phyloP scores from a whole-genome alignment of 2,888 invertebrate species.

The Drosophila niveifrons region DNA sequence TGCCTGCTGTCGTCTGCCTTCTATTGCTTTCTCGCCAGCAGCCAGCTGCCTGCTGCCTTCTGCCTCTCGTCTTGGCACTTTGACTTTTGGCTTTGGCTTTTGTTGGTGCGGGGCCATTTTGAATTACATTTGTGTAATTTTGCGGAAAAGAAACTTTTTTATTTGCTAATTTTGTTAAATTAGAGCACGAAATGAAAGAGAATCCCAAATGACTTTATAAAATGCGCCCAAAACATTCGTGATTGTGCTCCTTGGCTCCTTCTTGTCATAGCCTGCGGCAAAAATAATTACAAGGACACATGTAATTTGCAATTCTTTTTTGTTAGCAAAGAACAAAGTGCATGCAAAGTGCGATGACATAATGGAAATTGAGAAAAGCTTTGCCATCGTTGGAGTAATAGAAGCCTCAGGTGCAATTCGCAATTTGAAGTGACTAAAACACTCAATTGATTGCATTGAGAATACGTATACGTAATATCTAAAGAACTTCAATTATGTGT shows the following conservation, averaged over 20 bases:
- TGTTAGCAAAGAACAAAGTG: slow-evolving; percentile 7
- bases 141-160: slow-evolving; percentile 78
- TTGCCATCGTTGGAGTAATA: not conserved
- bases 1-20: slow-evolving; percentile 23
- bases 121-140: slow-evolving; percentile 81
- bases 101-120: slow-evolving; percentile 43
- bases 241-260: slow-evolving; percentile 15
- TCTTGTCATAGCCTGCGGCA: slow-evolving; percentile 40
- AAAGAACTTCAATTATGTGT: not conserved
- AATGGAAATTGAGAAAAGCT: slow-evolving; percentile 21
- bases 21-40: no score
- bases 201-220: slow-evolving; percentile 69
- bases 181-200: slow-evolving; percentile 74
- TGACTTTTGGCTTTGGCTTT: slow-evolving; percentile 63
- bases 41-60: slow-evolving; percentile 23
- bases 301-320: slow-evolving; percentile 75
- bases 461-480: not conserved
- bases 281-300: slow-evolving; percentile 67
- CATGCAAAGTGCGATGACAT: not conserved
- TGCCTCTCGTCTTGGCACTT: slow-evolving; percentile 45
- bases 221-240: slow-evolving; percentile 51
- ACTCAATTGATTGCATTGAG: not conserved
- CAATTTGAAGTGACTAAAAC: not conserved
- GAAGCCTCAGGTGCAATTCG: not conserved
- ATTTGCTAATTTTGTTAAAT: slow-evolving; percentile 80